Evolutionary conservation across 2,888 invertebrate species (phyloP).

Genomic region (Calameuta filiformis): DNA sequence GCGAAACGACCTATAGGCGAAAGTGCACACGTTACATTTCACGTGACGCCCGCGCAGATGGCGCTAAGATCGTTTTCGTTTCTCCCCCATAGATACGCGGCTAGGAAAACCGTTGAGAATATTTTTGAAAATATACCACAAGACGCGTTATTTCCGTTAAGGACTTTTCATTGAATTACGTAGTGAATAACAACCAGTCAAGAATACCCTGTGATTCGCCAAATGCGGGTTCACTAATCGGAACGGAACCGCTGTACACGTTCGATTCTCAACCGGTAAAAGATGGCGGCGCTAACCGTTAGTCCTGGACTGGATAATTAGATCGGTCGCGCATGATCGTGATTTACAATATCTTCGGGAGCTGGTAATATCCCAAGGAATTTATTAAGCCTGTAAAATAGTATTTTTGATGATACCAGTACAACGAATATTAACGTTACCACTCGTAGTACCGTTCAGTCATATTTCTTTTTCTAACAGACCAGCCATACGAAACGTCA

Average conservation of each 20-base stretch:
- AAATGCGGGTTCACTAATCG: neutral
- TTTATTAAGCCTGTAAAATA: neutral
- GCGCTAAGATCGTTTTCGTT: neutral
- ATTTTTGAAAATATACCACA: neutral
- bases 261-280: neutral
- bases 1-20: conserved; percentile 49
- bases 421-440: neutral
- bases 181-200: neutral
- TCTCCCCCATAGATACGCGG: neutral
- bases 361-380: neutral
- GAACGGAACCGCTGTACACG: neutral
- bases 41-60: conserved; percentile 11
- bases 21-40: conserved; percentile 58
- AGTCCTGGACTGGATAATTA: neutral
- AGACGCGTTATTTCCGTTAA: neutral
- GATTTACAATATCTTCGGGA: neutral
- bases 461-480: neutral
- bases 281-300: neutral
- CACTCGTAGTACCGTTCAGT: neutral
- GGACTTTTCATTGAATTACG: neutral
- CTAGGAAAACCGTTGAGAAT: neutral
- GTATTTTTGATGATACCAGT: neutral
- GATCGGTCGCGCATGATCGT: neutral
- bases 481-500: neutral
- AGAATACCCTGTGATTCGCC: neutral